Evolutionary conservation across 2,113 vertebrate species (phyloP).

Genomic region (Bubalus kerabau): DNA sequence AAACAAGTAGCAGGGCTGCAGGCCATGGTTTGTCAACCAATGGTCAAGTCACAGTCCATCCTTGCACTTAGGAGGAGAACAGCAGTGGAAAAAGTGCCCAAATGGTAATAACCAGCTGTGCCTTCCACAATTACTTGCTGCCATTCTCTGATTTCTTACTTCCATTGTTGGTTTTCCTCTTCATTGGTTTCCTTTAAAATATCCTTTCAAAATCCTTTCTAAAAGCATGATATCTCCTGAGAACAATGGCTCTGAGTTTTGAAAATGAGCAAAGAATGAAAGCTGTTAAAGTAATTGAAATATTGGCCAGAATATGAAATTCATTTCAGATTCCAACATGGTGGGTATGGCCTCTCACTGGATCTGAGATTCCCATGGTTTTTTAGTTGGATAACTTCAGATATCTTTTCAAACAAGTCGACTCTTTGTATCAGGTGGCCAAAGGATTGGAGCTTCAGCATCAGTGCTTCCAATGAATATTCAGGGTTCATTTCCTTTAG

Average conservation of each 20-base stretch:
- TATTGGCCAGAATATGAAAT: background rate
- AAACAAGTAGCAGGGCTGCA: background rate
- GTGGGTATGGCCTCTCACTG: rapidly evolving
- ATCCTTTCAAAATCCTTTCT: background rate
- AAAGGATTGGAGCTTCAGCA: background rate
- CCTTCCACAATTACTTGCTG: background rate
- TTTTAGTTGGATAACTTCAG: no score
- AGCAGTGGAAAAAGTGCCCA: background rate
- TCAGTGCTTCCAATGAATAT: background rate
- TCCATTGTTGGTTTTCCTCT: background rate
- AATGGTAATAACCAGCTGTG: rapidly evolving
- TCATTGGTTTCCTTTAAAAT: background rate
- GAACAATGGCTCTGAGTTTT: background rate
- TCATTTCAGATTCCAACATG: background rate
- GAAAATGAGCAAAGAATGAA: background rate
- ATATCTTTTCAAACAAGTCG: background rate
- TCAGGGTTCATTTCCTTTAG: background rate
- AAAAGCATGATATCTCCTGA: background rate
- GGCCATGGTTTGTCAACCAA: background rate
- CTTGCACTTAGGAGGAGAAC: background rate
- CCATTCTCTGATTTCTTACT: background rate
- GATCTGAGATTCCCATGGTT: background rate
- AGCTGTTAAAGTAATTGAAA: background rate
- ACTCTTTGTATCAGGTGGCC: background rate
- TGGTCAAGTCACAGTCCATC: background rate